Percentiles rank a stretch among this genome's conserved stretches.
Evolutionary conservation across 2,113 vertebrate species (phyloP).

Genomic region (Oryzias javanicus): DNA sequence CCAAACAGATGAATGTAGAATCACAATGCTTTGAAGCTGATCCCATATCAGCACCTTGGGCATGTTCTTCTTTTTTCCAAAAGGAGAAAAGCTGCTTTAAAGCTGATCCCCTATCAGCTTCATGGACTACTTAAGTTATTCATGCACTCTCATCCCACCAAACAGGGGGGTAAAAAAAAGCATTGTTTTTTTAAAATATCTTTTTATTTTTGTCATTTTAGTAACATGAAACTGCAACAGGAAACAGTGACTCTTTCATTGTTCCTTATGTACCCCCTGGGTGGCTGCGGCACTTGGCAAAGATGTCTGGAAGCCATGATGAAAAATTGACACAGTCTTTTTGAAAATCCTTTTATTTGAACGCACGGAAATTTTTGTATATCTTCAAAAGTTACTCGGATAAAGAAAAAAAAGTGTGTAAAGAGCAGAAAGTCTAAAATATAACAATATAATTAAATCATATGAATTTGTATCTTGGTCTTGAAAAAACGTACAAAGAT

Average conservation of each 20-base stretch:
- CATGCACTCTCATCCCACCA: conserved; percentile 14
- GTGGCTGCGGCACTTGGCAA: neutral
- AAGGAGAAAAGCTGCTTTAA: conserved; percentile 25
- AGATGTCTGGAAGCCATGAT: neutral
- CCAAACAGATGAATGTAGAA: conserved; percentile 2
- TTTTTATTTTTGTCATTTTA: conserved; percentile 3
- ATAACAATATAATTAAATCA: no score
- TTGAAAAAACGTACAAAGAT: neutral
- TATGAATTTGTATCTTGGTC: no score
- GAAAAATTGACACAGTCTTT: neutral
- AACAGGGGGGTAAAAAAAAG: conserved; percentile 14
- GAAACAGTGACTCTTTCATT: conserved; percentile 7
- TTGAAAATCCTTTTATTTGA: conserved; percentile 17
- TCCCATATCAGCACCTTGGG: conserved; percentile 29
- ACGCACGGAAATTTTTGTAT: neutral
- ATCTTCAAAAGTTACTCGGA: neutral
- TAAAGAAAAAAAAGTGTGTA: neutral
- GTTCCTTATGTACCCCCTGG: neutral
- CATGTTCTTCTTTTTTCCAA: conserved; percentile 6
- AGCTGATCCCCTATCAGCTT: conserved; percentile 26
- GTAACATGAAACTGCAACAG: conserved; percentile 7
- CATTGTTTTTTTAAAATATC: no score
- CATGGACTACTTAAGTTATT: conserved; percentile 23
- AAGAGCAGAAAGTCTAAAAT: neutral
- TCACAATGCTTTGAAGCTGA: conserved; percentile 18